These are phyloP conservation scores for Metopolophium dirhodum DNA, from an alignment of 1,140 invertebrate species.

Conservation along the genomic window DNA sequence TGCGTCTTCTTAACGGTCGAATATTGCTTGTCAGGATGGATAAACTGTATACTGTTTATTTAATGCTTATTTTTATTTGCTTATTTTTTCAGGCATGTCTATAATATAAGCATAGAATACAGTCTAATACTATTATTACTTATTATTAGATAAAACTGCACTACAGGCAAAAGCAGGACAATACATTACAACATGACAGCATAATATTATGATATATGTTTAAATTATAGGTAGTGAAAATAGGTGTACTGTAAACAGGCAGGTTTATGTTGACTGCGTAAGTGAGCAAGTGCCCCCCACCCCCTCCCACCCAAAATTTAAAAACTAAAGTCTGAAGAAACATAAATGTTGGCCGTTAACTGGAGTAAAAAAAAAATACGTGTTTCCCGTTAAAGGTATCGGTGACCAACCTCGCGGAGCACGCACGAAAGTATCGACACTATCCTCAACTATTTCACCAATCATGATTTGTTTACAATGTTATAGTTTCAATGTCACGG, in stretches of 20 bases:
- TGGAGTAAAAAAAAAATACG: background rate
- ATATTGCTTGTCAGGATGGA: background rate
- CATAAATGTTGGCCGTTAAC: background rate
- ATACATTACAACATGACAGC: constrained; percentile 1
- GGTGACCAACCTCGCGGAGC: background rate
- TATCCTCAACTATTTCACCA: background rate
- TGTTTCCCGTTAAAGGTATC: background rate
- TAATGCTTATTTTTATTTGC: too few species aligned
- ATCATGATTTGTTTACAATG: background rate
- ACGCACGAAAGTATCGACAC: background rate
- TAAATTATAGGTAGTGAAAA: background rate
- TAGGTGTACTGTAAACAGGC: background rate
- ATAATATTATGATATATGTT: background rate
- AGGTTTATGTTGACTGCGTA: background rate
- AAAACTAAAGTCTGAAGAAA: background rate
- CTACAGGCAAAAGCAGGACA: constrained; percentile 44
- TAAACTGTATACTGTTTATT: background rate
- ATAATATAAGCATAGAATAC: constrained; percentile 3
- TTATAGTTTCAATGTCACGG: background rate
- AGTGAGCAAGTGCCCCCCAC: background rate
- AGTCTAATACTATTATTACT: background rate
- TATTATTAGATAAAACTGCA: constrained; percentile 18
- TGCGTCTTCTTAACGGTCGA: background rate
- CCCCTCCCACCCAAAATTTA: background rate
- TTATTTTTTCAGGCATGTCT: background rate